A percentile compares a stretch with the other conserved stretches of the same genome.
These are phyloP conservation scores for Drosophila arawakana DNA, from an alignment of 1,140 invertebrate genomes.

Conservation along the genomic window DNA sequence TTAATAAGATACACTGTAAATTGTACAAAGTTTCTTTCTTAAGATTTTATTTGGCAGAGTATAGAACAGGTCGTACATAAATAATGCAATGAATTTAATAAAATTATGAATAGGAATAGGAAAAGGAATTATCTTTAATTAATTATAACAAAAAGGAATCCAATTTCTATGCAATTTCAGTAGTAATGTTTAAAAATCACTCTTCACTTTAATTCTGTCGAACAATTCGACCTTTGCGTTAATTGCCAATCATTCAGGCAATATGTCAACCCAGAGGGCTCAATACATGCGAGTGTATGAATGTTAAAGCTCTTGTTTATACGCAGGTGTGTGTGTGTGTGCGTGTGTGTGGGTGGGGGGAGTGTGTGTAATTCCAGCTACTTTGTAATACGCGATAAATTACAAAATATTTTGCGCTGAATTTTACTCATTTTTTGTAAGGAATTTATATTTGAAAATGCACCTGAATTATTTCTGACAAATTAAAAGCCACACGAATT, in stretches of 20 bases:
- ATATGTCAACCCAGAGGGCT: background rate
- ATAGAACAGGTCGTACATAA: too few species aligned
- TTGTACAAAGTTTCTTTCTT: too few species aligned
- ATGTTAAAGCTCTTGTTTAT: too few species aligned
- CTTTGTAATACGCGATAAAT: slow-evolving; percentile 27
- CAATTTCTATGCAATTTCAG: too few species aligned
- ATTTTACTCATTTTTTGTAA: slow-evolving; percentile 1
- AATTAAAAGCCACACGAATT: slow-evolving; percentile 29
- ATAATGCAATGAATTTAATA: too few species aligned
- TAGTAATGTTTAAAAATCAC: too few species aligned
- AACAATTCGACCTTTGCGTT: background rate
- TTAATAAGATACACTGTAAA: too few species aligned
- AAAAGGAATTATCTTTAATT: too few species aligned
- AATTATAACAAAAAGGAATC: too few species aligned
- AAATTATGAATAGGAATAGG: too few species aligned
- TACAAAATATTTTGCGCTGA: slow-evolving; percentile 26
- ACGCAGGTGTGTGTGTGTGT: background rate
- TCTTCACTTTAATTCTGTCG: too few species aligned
- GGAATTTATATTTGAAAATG: slow-evolving; percentile 38
- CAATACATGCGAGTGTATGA: background rate
- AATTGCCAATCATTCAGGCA: slow-evolving; percentile 12
- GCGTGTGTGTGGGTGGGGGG: background rate
- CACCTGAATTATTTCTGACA: slow-evolving; percentile 27
- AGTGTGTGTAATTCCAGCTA: background rate
- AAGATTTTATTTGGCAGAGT: too few species aligned